These are phyloP conservation scores for Leucozona laternaria DNA, from an alignment of 2,888 invertebrate species.

Conservation along the genomic window DNA sequence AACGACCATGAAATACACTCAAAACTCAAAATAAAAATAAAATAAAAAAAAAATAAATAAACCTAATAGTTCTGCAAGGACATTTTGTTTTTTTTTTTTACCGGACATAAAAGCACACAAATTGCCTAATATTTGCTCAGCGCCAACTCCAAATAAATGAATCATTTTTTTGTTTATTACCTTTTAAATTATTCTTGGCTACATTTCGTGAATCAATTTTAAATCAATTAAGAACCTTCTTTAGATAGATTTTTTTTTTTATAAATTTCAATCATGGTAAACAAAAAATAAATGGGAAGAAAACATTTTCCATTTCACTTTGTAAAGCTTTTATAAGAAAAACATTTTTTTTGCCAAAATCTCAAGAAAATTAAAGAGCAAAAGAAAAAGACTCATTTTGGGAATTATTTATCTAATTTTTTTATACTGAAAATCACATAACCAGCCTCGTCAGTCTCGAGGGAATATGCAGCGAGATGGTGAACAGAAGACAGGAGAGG, in stretches of 20 bases:
- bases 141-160: slow-evolving; percentile 14
- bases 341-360: slow-evolving; percentile 38
- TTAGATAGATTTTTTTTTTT: slow-evolving; percentile 19
- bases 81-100: not conserved
- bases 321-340: slow-evolving; percentile 35
- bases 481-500: not conserved
- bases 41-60: not conserved
- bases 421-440: slow-evolving; percentile 58
- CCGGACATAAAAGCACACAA: slow-evolving; percentile 37
- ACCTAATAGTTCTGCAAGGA: slow-evolving; percentile 42
- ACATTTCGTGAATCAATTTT: slow-evolving; percentile 51
- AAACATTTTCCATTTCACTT: slow-evolving; percentile 52
- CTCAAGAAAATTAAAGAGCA: slow-evolving; percentile 25
- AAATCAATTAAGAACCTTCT: slow-evolving; percentile 65
- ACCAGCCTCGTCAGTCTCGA: slow-evolving; percentile 30
- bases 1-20: not conserved
- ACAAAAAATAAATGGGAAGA: slow-evolving; percentile 40
- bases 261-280: slow-evolving; percentile 48
- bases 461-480: not conserved
- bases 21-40: not conserved
- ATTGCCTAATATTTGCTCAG: slow-evolving; percentile 40
- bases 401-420: slow-evolving; percentile 69
- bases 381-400: slow-evolving; percentile 45
- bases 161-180: slow-evolving; percentile 5
- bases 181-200: slow-evolving; percentile 10